Evolutionary conservation across 1,140 invertebrate species (phyloP), one percentile per base, ranked within the genome.

Genomic region (Daktulosphaira vitifoliae): DNA sequence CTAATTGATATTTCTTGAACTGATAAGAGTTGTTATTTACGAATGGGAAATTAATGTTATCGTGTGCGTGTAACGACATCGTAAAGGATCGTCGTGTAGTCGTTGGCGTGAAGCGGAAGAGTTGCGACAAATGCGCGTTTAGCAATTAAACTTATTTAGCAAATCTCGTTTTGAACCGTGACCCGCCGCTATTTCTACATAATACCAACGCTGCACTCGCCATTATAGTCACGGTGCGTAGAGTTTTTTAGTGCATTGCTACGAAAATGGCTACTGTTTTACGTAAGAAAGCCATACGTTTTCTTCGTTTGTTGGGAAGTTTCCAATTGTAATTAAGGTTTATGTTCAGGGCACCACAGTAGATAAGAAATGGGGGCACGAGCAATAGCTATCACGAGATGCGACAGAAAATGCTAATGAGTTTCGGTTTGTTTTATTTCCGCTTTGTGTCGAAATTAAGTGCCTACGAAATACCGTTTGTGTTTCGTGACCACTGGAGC

Each of bases 111-210:
- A 5, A 33, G 29, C 29, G n/a, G n/a, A n/a, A n/a, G n/a, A n/a
- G n/a, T 33, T 33, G 5, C 29, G 29, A 33, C 29, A 11, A 33
- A 5, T 11, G 29, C 29, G 29, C 29, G 29, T 44, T 56, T 18
- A 23, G 38, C 53, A 56, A 56, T 56, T 56, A 56, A 56, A 56
- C 53, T 56, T 56, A 56, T 56, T 56, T 56, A 56, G 53, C 23
- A 18, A 56, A 56, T 56, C 53, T 56, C 38, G 53, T 44, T 56
- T 56, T 44, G 53, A 33, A 44, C 53, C 53, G 25, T n/a, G 25
- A 56, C 22, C 53, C 42, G 42, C 53, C 39, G 29, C 11, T 33
- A 33, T 33, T 6, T 6, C 29, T 11, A 11, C 29, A 33, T 33
- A 33, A 33, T 33, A 33, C 29, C 11, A 56, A 56, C 39, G 11